Evolutionary conservation across 2,888 invertebrate species (phyloP).

Genomic region (Pimpla rufipes): DNA sequence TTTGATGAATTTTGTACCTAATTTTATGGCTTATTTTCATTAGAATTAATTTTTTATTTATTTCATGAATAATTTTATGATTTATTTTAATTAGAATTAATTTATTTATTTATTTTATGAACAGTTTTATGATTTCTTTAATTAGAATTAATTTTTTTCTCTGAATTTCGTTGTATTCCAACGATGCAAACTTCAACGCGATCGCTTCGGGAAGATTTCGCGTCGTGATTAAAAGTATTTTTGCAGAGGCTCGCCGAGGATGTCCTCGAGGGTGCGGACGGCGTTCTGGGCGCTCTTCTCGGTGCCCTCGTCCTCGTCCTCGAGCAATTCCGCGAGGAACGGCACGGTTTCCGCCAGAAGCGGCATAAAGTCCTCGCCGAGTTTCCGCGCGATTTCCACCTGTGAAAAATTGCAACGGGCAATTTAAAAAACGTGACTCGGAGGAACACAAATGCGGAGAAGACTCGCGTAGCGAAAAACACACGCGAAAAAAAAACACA

Average conservation of each 20-base stretch:
- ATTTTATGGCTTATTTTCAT: too few relatives aligned
- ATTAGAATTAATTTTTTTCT: too few relatives aligned
- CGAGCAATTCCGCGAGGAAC: conserved; percentile 96
- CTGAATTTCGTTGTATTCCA: too few relatives aligned
- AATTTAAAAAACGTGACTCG: neutral
- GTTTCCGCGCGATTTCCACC: conserved; percentile 92
- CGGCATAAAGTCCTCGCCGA: conserved; percentile 95
- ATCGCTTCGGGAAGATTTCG: neutral
- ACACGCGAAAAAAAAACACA: neutral
- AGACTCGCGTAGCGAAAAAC: too few relatives aligned
- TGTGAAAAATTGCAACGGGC: conserved; percentile 62
- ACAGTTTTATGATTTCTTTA: too few relatives aligned
- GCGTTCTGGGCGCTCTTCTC: conserved; percentile 93
- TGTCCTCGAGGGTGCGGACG: conserved; percentile 93
- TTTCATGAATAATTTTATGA: too few relatives aligned
- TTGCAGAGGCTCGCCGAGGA: conserved; percentile 95
- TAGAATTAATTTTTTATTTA: too few relatives aligned
- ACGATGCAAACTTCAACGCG: too few relatives aligned
- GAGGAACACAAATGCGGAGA: too few relatives aligned
- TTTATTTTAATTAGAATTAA: too few relatives aligned
- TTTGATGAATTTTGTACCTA: too few relatives aligned
- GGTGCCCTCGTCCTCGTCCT: conserved; percentile 94
- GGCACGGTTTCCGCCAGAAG: conserved; percentile 97
- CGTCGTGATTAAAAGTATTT: conserved; percentile 91
- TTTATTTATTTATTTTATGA: too few relatives aligned